phyloP scores from a whole-genome alignment of 1,140 invertebrate species.

The Manduca sexta region DNA sequence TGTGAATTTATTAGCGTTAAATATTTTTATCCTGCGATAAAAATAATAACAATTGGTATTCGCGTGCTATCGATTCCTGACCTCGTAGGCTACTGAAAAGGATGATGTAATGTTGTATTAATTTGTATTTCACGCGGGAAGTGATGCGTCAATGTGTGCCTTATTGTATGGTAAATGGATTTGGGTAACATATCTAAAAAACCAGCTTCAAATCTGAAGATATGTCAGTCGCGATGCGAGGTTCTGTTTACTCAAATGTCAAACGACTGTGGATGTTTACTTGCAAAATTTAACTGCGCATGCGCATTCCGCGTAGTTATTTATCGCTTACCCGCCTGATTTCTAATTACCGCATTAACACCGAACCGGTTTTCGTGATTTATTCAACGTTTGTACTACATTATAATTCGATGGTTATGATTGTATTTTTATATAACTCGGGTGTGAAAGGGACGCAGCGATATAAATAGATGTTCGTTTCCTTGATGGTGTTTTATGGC shows the following conservation, averaged over 20 bases:
- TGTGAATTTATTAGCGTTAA: conserved; percentile 1
- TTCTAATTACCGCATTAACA: conserved; percentile 23
- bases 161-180: too few species aligned
- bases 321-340: conserved; percentile 14
- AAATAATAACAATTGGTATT: neutral
- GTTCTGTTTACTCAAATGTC: neutral
- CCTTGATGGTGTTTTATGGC: neutral
- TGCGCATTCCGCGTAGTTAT: conserved; percentile 31
- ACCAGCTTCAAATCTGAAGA: too few species aligned
- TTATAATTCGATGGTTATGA: neutral
- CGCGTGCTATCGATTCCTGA: conserved; percentile 18
- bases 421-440: neutral
- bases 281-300: conserved; percentile 21
- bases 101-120: conserved; percentile 10
- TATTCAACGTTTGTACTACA: neutral
- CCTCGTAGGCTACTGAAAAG: conserved; percentile 16
- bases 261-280: too few species aligned
- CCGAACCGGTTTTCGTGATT: conserved; percentile 1
- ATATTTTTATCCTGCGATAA: neutral
- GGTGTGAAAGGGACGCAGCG: neutral
- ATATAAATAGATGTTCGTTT: neutral
- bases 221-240: neutral
- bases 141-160: too few species aligned
- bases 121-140: too few species aligned
- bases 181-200: too few species aligned